Base-by-base conservation (phyloP, 2,888 invertebrate species). In the Lepidonotus clava region DNA sequence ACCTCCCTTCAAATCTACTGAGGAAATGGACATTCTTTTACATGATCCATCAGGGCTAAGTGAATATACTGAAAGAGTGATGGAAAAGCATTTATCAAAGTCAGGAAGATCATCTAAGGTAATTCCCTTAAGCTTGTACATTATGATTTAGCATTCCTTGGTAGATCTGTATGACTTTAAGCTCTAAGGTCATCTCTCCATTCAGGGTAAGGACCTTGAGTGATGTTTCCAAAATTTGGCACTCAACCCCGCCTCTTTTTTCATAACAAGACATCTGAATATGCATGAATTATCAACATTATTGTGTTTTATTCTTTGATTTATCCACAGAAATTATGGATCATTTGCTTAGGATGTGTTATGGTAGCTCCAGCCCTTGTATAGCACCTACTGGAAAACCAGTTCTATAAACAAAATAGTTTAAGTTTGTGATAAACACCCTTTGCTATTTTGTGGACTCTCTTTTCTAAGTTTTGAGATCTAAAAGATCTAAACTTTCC, bases 361-460 rank as follows among this genome's bases (percentile, higher is more conserved):
- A 21, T n/a, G 76, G 76, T 1, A 76, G 38, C 1, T 76, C 36
- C 41, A 8, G 14, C 18, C 40, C 21, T n/a, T n/a, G n/a, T n/a
- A n/a, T n/a, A n/a, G n/a, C n/a, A n/a, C 67, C 67, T 1, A 76
- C n/a, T 2, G 24, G 38, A 18, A 36, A 36, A 1, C 41, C 76
- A 21, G 28, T 76, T 6, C 76, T 38, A 38, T 38, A 76, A 1
- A 76, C 38, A 21, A 76, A 76, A 38, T 76, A 76, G 1, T n/a
- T n/a, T 21, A 76, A 14, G 24, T 76, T 76, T 14, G 38, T 34
- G 21, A 76, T 6, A 8, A 24, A 40, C 21, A 76, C 76, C 36
- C 4, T 18, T 34, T 76, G 38, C 76, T 38, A 76, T 34, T 76
- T 76, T 14, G 76, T 76, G 28, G 38, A 38, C 38, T 76, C 76